A percentile compares a stretch with the other conserved stretches of the same genome.
These are phyloP conservation scores for Zeus faber DNA, from an alignment of 2,113 vertebrate species.

Conservation along the genomic window DNA sequence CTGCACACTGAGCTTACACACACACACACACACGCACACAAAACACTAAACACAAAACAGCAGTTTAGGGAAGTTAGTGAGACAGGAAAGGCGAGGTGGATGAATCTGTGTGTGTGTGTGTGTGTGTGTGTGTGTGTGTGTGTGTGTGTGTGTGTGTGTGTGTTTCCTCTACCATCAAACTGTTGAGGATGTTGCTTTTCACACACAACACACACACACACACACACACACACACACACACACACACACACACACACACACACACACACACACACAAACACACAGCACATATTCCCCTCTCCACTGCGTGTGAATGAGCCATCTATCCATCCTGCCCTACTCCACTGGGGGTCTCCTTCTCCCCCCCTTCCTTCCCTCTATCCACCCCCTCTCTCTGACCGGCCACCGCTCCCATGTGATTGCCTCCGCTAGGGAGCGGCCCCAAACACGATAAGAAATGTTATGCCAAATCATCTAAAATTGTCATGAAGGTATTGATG, in stretches of 20 bases:
- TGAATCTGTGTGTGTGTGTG: not conserved
- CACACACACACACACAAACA: not conserved
- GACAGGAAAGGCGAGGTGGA: no score
- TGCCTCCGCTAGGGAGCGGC: no score
- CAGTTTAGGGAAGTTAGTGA: not conserved
- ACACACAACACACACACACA: not conserved
- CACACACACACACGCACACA: not conserved
- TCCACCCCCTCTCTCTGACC: not conserved
- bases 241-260: not conserved
- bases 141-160: not conserved
- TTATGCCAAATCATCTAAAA: no score
- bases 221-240: not conserved
- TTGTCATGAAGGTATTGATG: no score
- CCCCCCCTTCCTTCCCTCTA: not conserved
- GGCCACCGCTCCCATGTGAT: no score
- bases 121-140: not conserved
- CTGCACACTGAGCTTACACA: no score
- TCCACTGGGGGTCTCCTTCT: not conserved
- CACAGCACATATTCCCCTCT: not conserved
- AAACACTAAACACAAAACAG: not conserved
- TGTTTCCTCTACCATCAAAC: not conserved
- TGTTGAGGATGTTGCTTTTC: not conserved
- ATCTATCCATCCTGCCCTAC: slow-evolving; percentile 3
- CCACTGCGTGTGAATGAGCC: slow-evolving; percentile 1
- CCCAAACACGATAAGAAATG: no score